Evolutionary conservation across 2,888 invertebrate genomes (phyloP).

Genomic region (Frankliniella intonsa): DNA sequence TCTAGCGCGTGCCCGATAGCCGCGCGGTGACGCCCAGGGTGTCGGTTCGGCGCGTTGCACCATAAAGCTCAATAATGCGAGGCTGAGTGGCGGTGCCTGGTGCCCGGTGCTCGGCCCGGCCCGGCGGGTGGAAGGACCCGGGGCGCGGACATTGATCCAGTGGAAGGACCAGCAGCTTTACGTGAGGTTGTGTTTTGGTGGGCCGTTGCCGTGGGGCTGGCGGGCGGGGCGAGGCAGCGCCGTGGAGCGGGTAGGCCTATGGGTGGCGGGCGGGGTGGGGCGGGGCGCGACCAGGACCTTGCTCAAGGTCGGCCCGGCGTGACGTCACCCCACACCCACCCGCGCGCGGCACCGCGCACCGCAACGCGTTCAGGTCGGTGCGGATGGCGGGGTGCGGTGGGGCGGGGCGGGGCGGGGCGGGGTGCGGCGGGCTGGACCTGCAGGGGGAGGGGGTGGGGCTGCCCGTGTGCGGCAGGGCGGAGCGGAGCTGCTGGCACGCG

Average conservation of each 20-base stretch:
- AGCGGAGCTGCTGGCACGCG: too few species aligned
- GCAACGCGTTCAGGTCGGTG: neutral
- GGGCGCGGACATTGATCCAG: too few species aligned
- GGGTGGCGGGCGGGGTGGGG: neutral
- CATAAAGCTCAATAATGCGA: too few species aligned
- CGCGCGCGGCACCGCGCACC: neutral
- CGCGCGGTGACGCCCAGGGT: neutral
- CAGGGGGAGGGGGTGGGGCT: too few species aligned
- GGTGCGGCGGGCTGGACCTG: too few species aligned
- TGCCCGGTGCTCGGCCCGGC: neutral
- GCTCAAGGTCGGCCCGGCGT: neutral
- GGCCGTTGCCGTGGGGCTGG: too few species aligned
- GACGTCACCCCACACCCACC: slow-evolving; percentile 1
- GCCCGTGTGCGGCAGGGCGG: too few species aligned
- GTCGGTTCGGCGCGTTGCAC: neutral
- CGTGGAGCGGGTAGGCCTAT: neutral
- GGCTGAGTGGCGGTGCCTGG: neutral
- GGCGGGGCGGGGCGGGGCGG: neutral
- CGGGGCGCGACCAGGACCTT: slow-evolving; percentile 16
- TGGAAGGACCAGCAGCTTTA: too few species aligned
- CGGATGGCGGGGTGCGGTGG: neutral
- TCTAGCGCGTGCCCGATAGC: neutral
- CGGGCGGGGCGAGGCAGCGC: neutral
- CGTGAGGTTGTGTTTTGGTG: too few species aligned
- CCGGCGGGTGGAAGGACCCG: too few species aligned